Evolutionary conservation across 2,797 vertebrate species (phyloP).

Genomic region (Gouania willdenowi): DNA sequence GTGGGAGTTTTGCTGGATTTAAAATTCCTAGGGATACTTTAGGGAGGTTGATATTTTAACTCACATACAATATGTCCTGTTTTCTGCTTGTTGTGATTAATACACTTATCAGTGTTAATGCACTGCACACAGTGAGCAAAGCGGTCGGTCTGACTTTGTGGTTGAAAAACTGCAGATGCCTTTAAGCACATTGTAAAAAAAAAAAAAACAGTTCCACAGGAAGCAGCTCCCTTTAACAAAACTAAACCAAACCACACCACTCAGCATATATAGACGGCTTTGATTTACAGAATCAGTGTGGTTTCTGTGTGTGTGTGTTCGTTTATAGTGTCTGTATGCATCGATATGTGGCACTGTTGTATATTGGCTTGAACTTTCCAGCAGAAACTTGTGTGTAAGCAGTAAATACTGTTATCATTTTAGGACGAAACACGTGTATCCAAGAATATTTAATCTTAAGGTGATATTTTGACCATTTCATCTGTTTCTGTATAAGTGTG

Average conservation of each 20-base stretch:
- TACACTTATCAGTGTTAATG: too few relatives aligned
- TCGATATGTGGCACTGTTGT: constrained; percentile 18
- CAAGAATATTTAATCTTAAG: too few relatives aligned
- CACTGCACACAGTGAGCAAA: constrained; percentile 6
- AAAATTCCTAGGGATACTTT: too few relatives aligned
- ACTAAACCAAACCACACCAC: constrained; percentile 54
- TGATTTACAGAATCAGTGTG: constrained; percentile 5
- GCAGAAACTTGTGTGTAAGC: not conserved
- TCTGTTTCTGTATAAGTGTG: too few relatives aligned
- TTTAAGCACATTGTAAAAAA: constrained; percentile 54
- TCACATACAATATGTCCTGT: too few relatives aligned
- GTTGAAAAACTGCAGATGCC: constrained; percentile 40
- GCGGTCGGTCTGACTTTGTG: constrained; percentile 28
- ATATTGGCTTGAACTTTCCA: constrained; percentile 20
- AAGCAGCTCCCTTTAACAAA: constrained; percentile 43
- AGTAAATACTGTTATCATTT: too few relatives aligned
- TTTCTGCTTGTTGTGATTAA: too few relatives aligned
- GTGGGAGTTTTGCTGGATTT: too few relatives aligned
- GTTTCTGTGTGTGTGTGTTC: constrained; percentile 3
- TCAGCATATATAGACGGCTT: constrained; percentile 24
- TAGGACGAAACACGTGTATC: not conserved
- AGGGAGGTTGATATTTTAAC: too few relatives aligned
- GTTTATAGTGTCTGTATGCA: not conserved
- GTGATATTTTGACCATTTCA: too few relatives aligned
- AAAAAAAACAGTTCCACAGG: constrained; percentile 54